Percentiles rank a stretch among this genome's conserved stretches.
Evolutionary conservation across 2,797 vertebrate species (phyloP).

Genomic region (Liasis olivaceus): DNA sequence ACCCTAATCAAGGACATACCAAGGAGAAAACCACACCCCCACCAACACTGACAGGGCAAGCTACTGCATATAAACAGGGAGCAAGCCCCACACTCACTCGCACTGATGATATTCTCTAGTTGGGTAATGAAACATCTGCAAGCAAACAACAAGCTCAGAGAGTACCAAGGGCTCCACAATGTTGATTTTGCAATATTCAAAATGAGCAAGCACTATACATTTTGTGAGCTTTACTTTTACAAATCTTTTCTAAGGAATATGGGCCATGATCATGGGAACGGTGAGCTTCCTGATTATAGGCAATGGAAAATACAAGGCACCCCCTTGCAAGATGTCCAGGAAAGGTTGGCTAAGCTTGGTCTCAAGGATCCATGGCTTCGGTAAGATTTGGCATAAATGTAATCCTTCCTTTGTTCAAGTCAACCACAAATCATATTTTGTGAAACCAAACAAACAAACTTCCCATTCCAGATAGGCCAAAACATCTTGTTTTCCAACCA

Average conservation of each 20-base stretch:
- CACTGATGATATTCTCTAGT: neutral
- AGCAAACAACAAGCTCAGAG: neutral
- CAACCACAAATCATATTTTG: neutral
- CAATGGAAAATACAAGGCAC: slow-evolving; percentile 90
- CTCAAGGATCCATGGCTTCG: slow-evolving; percentile 91
- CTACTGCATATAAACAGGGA: neutral
- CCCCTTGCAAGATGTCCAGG: slow-evolving; percentile 83
- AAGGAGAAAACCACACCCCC: neutral
- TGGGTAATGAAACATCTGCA: neutral
- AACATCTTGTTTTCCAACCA: neutral
- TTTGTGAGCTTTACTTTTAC: neutral
- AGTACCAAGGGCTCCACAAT: neutral
- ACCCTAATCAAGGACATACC: neutral
- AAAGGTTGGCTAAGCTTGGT: slow-evolving; percentile 80
- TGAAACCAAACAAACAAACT: neutral
- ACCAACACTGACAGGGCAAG: neutral
- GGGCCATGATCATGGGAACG: slow-evolving; percentile 80
- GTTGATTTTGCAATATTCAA: neutral
- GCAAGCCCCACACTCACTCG: neutral
- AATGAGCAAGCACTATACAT: neutral
- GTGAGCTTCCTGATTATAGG: slow-evolving; percentile 84
- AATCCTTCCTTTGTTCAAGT: neutral
- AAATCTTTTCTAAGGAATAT: slow-evolving; percentile 70
- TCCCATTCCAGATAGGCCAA: neutral
- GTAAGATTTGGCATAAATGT: slow-evolving; percentile 69